Evolutionary conservation across 2,113 vertebrate genomes (phyloP), one percentile per base, ranked within the genome.

Genomic region (Myotis brandtii): DNA sequence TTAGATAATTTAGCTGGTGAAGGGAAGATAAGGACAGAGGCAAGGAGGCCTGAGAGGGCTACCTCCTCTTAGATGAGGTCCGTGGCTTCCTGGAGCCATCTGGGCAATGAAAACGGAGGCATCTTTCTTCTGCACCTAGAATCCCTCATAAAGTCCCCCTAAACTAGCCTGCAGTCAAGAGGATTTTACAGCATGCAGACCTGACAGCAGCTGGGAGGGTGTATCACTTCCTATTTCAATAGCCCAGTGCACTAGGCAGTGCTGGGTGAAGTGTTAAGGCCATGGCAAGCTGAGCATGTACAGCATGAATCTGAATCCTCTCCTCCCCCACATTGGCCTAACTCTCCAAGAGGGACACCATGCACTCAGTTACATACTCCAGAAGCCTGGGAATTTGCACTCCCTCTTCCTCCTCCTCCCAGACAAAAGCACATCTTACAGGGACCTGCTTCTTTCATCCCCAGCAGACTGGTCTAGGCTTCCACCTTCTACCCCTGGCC

Each of bases 251-350:
- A 59, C 25, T 7, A 66, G 66, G 62, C 40, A 96, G 62, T 40
- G 81, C 67, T 37, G 59, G 4, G 14, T 82, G 66, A 79, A 54
- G 43, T 14, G 40, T 73, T 72, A 95, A 94, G 83, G 95, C 48
- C 86, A 86, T 73, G 64, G 25, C 77, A 64, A 56, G 54, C 70
- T 76, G 34, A 82, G 59, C 6, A 20, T 30, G 37, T 81, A 50
- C 70, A 81, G 43, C 77, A 82, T 13, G 50, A 92, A 83, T 73
- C 34, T 21, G 77, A 50, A 52, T 37, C 56, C 85, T 92, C n/a
- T 72, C 27, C 66, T 91, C 77, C 79, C 43, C 48, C 11, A 20
- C 8, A 56, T 3, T 2, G 40, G 87, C 91, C 66, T 84, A 73
- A 66, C 21, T 92, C 32, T 92, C 34, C 34, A 12, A 87, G 59